phyloP scores from a whole-genome alignment of 2,888 invertebrate species.

The Holacanthella duospinosa region DNA sequence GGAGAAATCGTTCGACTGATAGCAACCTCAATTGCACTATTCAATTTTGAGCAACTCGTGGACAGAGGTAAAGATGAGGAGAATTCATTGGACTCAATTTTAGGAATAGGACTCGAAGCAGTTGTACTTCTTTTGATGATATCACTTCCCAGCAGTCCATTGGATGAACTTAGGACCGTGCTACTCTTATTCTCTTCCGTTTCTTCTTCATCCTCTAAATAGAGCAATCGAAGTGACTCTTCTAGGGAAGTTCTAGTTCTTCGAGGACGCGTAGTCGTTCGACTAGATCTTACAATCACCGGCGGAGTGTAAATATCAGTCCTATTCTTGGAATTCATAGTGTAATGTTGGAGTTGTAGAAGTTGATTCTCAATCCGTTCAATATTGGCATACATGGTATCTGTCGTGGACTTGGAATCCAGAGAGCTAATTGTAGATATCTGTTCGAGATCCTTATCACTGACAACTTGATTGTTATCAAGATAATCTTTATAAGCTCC shows the following conservation, averaged over 20 bases:
- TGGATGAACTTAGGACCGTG: not conserved
- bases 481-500: slow-evolving; percentile 68
- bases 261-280: slow-evolving; percentile 19
- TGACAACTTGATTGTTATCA: slow-evolving; percentile 61
- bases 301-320: not conserved
- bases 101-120: slow-evolving; percentile 7
- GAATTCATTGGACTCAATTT: not conserved
- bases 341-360: slow-evolving; percentile 5
- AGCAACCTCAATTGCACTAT: not conserved
- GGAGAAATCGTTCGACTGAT: not conserved
- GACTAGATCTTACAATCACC: slow-evolving; percentile 11
- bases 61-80: not conserved
- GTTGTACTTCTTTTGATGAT: too few relatives aligned
- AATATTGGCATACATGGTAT: slow-evolving; percentile 8
- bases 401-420: slow-evolving; percentile 42
- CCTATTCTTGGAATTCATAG: not conserved
- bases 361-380: slow-evolving; percentile 10
- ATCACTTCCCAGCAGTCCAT: too few relatives aligned
- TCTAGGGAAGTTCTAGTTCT: slow-evolving; percentile 31
- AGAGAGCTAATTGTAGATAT: slow-evolving; percentile 62
- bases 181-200: not conserved
- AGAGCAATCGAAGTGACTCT: slow-evolving; percentile 33
- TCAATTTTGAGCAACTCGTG: slow-evolving; percentile 1
- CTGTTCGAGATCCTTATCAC: slow-evolving; percentile 66
- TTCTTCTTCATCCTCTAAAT: slow-evolving; percentile 23